Base-by-base conservation (phyloP, 2,797 vertebrate genomes). In the Toxotes lorentzi region DNA sequence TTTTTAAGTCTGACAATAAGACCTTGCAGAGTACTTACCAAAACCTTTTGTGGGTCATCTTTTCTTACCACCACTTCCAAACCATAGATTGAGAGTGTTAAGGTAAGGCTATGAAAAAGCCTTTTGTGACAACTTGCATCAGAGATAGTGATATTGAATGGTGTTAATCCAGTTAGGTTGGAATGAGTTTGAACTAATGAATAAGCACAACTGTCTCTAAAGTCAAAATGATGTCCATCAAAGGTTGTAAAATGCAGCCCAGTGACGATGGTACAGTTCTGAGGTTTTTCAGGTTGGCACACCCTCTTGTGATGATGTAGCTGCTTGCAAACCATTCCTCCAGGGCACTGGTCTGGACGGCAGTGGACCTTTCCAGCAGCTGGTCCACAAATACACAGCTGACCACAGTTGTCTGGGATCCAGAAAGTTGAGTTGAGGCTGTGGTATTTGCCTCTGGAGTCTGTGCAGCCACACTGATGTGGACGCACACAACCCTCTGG, bases 201-300 rank as follows among this genome's bases (percentile, higher is more conserved):
- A 78, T 95, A 95, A 19, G 87, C 1, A 72, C 94, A 95, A 1
- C 81, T 86, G 1, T 93, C 93, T 64, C 90, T 89, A 69, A 94
- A 95, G 38, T 94, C 90, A 0, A 89, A 95, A 2, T 16, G 65
- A 41, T 78, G 1, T 1, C 93, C 93, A 0, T 95, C 94, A 8
- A 95, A 95, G 4, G 93, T 93, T 6, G 72, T 92, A 58, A 94
- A 95, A 53, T 78, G 69, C 21, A 88, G 0, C 16, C 41, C 30
- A 3, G 69, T 65, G 3, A 75, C 27, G 19, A 88, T 5, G 10
- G 70, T 73, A 4, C 86, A 91, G 63, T 84, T 84, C 6, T 9
- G 65, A 0, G 75, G 79, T 24, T 23, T 54, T 32, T 73, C 40
- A 23, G 78, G 62, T 48, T 79, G 62, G 40, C 87, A 85, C 23